Percentiles rank a stretch among this genome's conserved stretches.
Evolutionary conservation across 1,140 invertebrate genomes (phyloP).

Genomic region (Babylonia areolata): DNA sequence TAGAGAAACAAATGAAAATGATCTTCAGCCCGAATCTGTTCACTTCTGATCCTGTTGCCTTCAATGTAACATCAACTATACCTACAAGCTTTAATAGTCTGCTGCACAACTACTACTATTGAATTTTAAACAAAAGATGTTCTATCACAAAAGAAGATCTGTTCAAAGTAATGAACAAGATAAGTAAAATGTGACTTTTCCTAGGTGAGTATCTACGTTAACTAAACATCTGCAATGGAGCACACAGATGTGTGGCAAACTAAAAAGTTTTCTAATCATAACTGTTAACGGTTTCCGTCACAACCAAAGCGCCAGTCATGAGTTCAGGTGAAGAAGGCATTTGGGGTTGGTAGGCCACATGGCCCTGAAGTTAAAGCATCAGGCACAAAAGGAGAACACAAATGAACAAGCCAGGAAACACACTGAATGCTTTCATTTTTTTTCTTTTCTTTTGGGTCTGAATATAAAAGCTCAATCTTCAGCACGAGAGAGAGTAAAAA

Average conservation of each 20-base stretch:
- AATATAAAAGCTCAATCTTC: background rate
- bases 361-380: background rate
- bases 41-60: background rate
- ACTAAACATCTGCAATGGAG: too few species aligned
- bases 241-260: background rate
- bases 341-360: conserved; percentile 8
- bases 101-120: too few species aligned
- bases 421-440: background rate
- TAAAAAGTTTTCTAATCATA: too few species aligned
- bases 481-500: background rate
- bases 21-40: background rate
- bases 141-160: too few species aligned
- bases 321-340: conserved; percentile 7
- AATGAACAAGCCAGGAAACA: background rate
- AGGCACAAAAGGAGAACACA: conserved; percentile 7
- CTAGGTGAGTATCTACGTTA: background rate
- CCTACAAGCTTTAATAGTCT: too few species aligned
- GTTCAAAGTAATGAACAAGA: too few species aligned
- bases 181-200: background rate
- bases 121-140: too few species aligned
- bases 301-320: conserved; percentile 31
- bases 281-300: background rate
- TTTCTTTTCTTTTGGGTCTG: too few species aligned
- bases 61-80: background rate
- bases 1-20: background rate